Evolutionary conservation across 2,888 invertebrate species (phyloP).

Genomic region (Cataglyphis cursor): DNA sequence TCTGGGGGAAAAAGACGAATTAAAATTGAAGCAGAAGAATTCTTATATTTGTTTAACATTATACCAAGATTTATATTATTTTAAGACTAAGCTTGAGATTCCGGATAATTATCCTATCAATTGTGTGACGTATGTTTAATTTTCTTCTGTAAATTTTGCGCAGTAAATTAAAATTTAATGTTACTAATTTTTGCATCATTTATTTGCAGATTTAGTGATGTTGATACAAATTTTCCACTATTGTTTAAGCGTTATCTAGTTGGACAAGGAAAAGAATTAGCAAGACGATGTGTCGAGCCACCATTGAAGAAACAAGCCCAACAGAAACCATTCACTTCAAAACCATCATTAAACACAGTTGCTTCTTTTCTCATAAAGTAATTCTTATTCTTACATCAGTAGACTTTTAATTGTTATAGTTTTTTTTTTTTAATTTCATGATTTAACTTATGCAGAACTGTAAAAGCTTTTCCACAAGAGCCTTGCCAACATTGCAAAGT

Average conservation of each 20-base stretch:
- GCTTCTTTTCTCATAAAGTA: slow-evolving; percentile 88
- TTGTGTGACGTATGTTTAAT: slow-evolving; percentile 86
- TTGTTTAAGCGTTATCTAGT: slow-evolving; percentile 89
- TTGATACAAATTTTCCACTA: slow-evolving; percentile 90
- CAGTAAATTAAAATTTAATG: background rate
- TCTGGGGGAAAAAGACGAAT: slow-evolving; percentile 87
- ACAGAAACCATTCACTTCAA: slow-evolving; percentile 89
- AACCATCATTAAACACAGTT: slow-evolving; percentile 89
- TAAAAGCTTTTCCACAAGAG: slow-evolving; percentile 89
- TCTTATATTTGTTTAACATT: slow-evolving; percentile 89
- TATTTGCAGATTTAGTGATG: slow-evolving; percentile 88
- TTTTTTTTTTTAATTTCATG: background rate
- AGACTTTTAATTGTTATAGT: background rate
- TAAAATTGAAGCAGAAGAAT: slow-evolving; percentile 90
- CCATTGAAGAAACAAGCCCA: slow-evolving; percentile 88
- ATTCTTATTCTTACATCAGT: slow-evolving; percentile 6
- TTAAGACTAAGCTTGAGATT: slow-evolving; percentile 88
- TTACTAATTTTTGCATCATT: background rate
- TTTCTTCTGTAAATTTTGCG: slow-evolving; percentile 6
- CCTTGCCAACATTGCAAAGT: slow-evolving; percentile 90
- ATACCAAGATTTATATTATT: slow-evolving; percentile 89
- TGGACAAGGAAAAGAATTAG: slow-evolving; percentile 91
- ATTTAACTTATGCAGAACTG: slow-evolving; percentile 86
- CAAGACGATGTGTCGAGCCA: slow-evolving; percentile 90
- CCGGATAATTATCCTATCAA: slow-evolving; percentile 90